phyloP scores from a whole-genome alignment of 2,113 vertebrate species.

The Dissostichus mawsoni region DNA sequence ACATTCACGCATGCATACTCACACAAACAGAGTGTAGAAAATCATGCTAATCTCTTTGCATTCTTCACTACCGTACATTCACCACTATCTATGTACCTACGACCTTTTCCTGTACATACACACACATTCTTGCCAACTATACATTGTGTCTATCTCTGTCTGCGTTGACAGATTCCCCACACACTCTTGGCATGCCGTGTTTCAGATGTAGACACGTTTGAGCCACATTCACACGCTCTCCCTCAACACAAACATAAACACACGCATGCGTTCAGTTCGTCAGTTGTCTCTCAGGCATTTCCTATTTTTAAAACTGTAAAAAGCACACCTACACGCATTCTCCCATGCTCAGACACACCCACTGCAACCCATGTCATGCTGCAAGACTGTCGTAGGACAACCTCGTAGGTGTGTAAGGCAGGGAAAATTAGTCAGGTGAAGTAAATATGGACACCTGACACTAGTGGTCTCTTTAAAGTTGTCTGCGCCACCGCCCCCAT shows the following conservation, averaged over 20 bases:
- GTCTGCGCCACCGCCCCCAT: slow-evolving; percentile 55
- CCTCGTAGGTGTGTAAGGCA: slow-evolving; percentile 6
- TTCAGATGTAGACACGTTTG: slow-evolving; percentile 41
- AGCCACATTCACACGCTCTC: slow-evolving; percentile 63
- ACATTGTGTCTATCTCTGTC: not conserved
- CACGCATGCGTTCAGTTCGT: slow-evolving; percentile 37
- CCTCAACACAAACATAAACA: slow-evolving; percentile 57
- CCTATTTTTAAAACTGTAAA: slow-evolving; percentile 73
- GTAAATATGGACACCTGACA: slow-evolving; percentile 71
- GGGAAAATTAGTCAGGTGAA: slow-evolving; percentile 46
- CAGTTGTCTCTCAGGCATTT: slow-evolving; percentile 61
- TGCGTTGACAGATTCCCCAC: slow-evolving; percentile 19
- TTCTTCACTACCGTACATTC: slow-evolving; percentile 7
- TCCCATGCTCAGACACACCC: slow-evolving; percentile 74
- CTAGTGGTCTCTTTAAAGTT: slow-evolving; percentile 65
- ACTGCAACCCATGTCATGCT: slow-evolving; percentile 28
- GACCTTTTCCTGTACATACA: not conserved
- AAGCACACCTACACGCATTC: slow-evolving; percentile 79
- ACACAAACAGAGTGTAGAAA: slow-evolving; percentile 19
- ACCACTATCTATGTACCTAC: accelerated
- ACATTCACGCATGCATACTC: slow-evolving; percentile 49
- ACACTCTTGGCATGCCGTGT: slow-evolving; percentile 17
- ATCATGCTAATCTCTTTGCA: slow-evolving; percentile 7
- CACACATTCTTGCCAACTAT: slow-evolving; percentile 34
- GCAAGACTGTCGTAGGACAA: slow-evolving; percentile 27